Conservation (phyloP, 2,797 vertebrate species). For the Phataginus tricuspis region DNA sequence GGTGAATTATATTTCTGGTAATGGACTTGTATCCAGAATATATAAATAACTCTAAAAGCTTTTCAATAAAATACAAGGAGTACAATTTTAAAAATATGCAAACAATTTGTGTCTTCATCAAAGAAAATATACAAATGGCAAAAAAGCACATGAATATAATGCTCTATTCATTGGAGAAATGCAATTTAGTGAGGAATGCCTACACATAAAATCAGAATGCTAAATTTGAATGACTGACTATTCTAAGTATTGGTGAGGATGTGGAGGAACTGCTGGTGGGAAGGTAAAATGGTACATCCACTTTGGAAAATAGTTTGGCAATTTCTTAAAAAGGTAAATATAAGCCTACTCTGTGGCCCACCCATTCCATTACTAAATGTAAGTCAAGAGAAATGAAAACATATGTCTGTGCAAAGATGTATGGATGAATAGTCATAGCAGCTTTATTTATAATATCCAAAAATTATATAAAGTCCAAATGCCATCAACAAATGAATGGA, state of each 20-base stretch:
- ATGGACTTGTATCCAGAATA: background rate
- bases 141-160: background rate
- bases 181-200: constrained; percentile 9
- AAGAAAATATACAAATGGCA: background rate
- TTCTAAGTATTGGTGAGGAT: background rate
- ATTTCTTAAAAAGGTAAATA: background rate
- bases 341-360: background rate
- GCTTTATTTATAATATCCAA: background rate
- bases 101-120: background rate
- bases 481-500: background rate
- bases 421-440: background rate
- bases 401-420: background rate
- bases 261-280: background rate
- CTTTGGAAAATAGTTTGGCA: background rate
- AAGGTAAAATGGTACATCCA: constrained; percentile 11
- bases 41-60: background rate
- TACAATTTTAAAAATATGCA: background rate
- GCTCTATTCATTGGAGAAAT: background rate
- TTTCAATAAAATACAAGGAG: constrained; percentile 28
- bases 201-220: background rate
- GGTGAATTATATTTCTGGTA: constrained; percentile 9
- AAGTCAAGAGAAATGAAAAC: constrained; percentile 4
- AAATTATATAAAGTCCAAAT: background rate
- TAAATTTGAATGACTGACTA: background rate
- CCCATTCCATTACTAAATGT: background rate